phyloP scores from a whole-genome alignment of 2,797 vertebrate species.

The Silurus lanzhouensis region DNA sequence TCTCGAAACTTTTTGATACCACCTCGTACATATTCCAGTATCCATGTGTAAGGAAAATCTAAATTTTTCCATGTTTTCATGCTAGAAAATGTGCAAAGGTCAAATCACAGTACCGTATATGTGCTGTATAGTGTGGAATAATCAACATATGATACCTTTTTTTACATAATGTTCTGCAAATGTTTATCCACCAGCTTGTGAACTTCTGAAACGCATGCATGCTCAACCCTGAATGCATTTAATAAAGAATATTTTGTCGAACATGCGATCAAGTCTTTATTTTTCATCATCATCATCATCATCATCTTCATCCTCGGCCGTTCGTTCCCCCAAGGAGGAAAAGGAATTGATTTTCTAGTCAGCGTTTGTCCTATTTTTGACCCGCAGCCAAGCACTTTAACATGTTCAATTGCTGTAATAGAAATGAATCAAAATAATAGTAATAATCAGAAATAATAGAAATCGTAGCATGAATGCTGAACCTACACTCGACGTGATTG shows the following conservation, averaged over 20 bases:
- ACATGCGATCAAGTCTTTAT: neutral
- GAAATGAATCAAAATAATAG: neutral
- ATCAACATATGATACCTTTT: neutral
- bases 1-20: neutral
- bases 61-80: neutral
- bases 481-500: neutral
- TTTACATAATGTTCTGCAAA: neutral
- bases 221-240: neutral
- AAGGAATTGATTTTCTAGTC: slow-evolving; percentile 3
- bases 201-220: neutral
- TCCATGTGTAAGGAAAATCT: neutral
- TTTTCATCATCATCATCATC: neutral
- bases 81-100: neutral
- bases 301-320: neutral
- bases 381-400: neutral
- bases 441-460: neutral
- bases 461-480: neutral
- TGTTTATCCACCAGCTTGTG: neutral
- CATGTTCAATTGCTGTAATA: neutral
- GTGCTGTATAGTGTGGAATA: neutral
- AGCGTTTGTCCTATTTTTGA: slow-evolving; percentile 20
- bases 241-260: neutral
- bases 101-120: neutral
- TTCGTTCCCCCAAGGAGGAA: neutral
- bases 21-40: neutral